Evolutionary conservation across 2,797 vertebrate genomes (phyloP).

Genomic region (Champsocephalus esox): DNA sequence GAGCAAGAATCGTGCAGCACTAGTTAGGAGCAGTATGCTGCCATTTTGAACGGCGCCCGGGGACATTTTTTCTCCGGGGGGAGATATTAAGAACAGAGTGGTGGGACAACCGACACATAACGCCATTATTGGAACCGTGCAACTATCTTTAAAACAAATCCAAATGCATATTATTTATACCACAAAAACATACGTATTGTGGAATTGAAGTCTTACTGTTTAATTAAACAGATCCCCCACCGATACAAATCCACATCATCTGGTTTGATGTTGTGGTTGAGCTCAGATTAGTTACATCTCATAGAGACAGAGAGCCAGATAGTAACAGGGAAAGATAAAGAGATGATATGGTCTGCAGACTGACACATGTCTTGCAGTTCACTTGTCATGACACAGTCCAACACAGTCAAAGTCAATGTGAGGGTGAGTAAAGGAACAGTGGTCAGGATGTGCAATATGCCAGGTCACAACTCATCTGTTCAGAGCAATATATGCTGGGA

Average conservation of each 20-base stretch:
- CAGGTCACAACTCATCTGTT: slow-evolving; percentile 29
- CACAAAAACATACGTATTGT: not conserved
- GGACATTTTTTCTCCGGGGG: no score
- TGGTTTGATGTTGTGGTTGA: slow-evolving; percentile 32
- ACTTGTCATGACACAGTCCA: slow-evolving; percentile 42
- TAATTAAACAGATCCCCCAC: not conserved
- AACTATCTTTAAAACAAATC: not conserved
- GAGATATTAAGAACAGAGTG: not conserved
- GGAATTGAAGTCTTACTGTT: not conserved
- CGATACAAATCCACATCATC: slow-evolving; percentile 20
- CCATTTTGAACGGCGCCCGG: no score
- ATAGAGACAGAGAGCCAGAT: slow-evolving; percentile 13
- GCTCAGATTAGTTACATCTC: slow-evolving; percentile 54
- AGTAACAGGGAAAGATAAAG: slow-evolving; percentile 7
- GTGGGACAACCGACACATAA: not conserved
- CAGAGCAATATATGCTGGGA: not conserved
- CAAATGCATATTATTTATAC: not conserved
- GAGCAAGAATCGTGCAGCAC: no score
- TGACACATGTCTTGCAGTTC: slow-evolving; percentile 43
- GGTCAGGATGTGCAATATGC: not conserved
- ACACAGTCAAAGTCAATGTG: slow-evolving; percentile 18
- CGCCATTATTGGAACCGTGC: not conserved
- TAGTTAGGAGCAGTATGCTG: no score
- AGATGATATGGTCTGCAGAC: slow-evolving; percentile 36
- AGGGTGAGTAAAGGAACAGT: slow-evolving; percentile 6